Base-by-base conservation (phyloP, 2,113 vertebrate species). In the Synchiropus splendidus region DNA sequence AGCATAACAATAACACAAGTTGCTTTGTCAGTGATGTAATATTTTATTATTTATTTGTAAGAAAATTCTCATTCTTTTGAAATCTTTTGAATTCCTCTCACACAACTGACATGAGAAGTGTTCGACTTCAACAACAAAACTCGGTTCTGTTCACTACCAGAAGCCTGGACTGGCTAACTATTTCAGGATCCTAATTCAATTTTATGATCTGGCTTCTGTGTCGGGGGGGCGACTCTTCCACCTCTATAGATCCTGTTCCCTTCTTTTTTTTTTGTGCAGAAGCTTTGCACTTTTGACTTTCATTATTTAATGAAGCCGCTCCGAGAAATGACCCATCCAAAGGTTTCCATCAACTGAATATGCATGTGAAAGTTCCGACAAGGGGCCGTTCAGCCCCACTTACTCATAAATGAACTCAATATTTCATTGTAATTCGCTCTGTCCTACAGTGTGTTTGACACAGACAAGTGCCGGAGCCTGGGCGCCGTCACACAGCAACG, bases 331-430 rank as follows among this genome's bases (percentile, higher is more conserved):
- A 78, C 70, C 71, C 73, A 69, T 73, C 71, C 73, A 64, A 42
- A 75, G 74, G 77, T 72, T 80, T 80, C 77, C 74, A 80, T 82
- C 76, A 79, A 58, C 48, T 64, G 63, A 78, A 81, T 78, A 75
- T 81, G 71, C 69, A 67, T 52, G 69, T 63, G 56, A 67, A 68
- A 77, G 66, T 67, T 69, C 55, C 52, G 49, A 70, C 73, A 64
- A 73, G 74, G 65, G 75, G 74, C 64, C 66, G 74, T 80, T 80
- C 74, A 70, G 77, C 73, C 70, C 75, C 72, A 74, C 74, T 84
- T 81, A 81, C 72, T 81, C 70, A 81, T 74, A 81, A 80, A 82
- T 83, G 67, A 79, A 77, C 64, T 75, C 79, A 48, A 75, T 80
- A 81, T 82, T 82, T 82, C 78, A 82, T 74, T 73, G 59, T 72